A percentile compares a stretch with the other conserved stretches of the same genome.
Conservation (phyloP, 1,140 invertebrate species). For the Drosophila ficusphila region DNA sequence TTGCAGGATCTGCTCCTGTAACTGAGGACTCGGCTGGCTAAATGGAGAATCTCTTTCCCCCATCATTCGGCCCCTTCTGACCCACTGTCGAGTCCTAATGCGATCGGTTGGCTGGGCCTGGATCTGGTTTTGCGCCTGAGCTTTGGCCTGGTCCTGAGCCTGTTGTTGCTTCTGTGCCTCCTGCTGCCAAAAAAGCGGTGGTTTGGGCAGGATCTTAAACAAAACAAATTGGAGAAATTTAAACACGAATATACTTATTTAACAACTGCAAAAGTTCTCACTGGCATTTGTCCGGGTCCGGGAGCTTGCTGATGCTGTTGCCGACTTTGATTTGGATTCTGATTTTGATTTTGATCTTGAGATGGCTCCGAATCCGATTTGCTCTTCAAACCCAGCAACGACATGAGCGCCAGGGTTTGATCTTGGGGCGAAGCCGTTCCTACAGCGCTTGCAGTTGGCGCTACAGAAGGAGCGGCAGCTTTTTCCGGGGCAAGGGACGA, state of each 20-base stretch:
- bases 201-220: slow-evolving; percentile 64
- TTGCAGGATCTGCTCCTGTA: no score
- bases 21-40: background rate
- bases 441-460: background rate
- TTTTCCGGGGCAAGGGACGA: background rate
- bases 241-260: no score
- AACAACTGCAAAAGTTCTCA: no score
- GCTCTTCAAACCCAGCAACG: slow-evolving; percentile 47
- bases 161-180: slow-evolving; percentile 48
- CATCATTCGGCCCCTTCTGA: background rate
- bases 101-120: background rate
- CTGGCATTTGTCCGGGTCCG: slow-evolving; percentile 31
- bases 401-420: slow-evolving; percentile 55
- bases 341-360: no score
- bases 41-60: background rate
- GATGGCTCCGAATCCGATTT: background rate
- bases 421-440: slow-evolving; percentile 1
- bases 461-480: background rate
- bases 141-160: slow-evolving; percentile 1
- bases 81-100: slow-evolving; percentile 20
- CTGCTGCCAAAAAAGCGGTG: slow-evolving; percentile 61
- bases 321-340: no score
- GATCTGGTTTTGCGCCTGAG: background rate
- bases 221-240: background rate
- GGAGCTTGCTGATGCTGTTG: background rate